Base-by-base conservation (phyloP, 2,888 invertebrate genomes). In the Agrochola lychnidis region DNA sequence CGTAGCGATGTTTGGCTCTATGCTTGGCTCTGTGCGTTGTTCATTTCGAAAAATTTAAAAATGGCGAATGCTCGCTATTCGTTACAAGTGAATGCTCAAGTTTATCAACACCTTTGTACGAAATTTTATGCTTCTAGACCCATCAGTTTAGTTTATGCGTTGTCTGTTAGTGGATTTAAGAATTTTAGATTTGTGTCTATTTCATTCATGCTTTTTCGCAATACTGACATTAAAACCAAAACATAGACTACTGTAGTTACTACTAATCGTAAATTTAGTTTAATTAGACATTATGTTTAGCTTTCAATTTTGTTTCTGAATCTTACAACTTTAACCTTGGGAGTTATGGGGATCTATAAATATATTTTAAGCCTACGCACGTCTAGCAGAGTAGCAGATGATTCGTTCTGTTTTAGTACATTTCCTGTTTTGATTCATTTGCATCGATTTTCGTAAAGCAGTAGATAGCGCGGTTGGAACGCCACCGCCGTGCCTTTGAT, bases 201-300 rank as follows among this genome's bases (percentile, higher is more conserved):
- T 67, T 69, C 59, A 68, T 71, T 59, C 42, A 45, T 36, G 22
- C 9, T 68, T 45, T 74, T 53, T 36, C 56, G 42, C 62, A 42
- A 56, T 14, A 51, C 22, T 12, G 5, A 45, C 22, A 62, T 16
- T 45, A 9, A 56, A 48, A 51, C 10, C 25, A 72, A 30, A 66
- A 48, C 59, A 66, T 5, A 3, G 14, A 45, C 10, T 45, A 81
- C 53, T 51, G 59, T 10, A 5, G 62, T 63, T 57, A 73, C 63
- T 42, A 64, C 70, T 63, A 25, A 64, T 61, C 81, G 66, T 81
- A 78, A 81, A 48, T 81, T 81, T 56, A 62, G 51, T 74, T 56
- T 25, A 67, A 74, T 73, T 45, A 40, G 30, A 81, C 78, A 62
- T 66, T 12, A 48, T 59, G 79, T 81, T 79, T 76, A 56, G 42